phyloP scores from a whole-genome alignment of 2,888 invertebrate genomes.

The Spodoptera exigua region DNA sequence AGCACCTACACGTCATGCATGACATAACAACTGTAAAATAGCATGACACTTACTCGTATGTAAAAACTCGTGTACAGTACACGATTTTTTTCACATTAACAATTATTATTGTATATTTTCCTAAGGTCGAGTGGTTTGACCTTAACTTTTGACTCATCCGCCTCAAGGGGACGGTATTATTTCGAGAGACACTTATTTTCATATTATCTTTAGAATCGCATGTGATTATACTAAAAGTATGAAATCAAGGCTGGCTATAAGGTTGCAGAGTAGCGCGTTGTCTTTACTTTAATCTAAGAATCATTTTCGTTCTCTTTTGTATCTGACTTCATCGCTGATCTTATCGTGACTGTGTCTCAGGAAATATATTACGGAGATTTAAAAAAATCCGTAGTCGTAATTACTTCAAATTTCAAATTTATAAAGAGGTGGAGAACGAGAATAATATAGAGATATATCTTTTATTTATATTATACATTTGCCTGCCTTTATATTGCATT shows the following conservation, averaged over 20 bases:
- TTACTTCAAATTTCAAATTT: too few species aligned
- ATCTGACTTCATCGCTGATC: too few species aligned
- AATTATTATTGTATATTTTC: conserved; percentile 35
- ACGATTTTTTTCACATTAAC: conserved; percentile 15
- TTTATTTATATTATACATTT: too few species aligned
- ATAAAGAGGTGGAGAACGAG: too few species aligned
- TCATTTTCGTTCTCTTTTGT: conserved; percentile 5
- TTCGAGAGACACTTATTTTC: conserved; percentile 11
- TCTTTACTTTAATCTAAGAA: conserved; percentile 3
- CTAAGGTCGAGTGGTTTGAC: conserved; percentile 37
- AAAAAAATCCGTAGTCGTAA: too few species aligned
- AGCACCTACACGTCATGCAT: too few species aligned
- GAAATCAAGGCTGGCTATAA: conserved; percentile 23
- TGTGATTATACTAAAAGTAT: conserved; percentile 21
- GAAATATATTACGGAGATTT: too few species aligned
- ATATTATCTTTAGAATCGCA: conserved; percentile 31
- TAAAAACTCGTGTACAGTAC: neutral
- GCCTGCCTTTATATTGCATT: too few species aligned
- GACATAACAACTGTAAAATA: conserved; percentile 9
- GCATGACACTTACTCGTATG: neutral
- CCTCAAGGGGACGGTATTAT: conserved; percentile 37
- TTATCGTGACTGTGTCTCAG: too few species aligned
- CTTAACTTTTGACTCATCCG: conserved; percentile 55
- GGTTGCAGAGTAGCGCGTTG: conserved; percentile 14
- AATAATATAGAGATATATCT: too few species aligned